Percentiles rank a stretch among this genome's conserved stretches.
Conservation (phyloP, 2,797 vertebrate genomes). For the Takifugu ocellatus region DNA sequence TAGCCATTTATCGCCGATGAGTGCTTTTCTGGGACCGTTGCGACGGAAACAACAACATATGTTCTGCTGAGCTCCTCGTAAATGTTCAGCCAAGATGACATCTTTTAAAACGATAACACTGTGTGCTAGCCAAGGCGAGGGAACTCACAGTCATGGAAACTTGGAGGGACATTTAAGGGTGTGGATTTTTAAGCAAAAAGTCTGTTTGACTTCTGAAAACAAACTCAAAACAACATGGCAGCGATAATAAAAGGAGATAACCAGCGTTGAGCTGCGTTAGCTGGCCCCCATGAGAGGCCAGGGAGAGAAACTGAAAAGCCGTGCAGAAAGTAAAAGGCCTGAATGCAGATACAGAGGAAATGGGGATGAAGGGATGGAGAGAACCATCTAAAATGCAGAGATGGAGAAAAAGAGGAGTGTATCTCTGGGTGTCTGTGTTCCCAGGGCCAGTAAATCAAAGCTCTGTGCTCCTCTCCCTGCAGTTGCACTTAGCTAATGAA, state of each 20-base stretch:
- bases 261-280: constrained; percentile 22
- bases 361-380: constrained; percentile 27
- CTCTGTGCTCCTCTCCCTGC: constrained; percentile 52
- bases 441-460: constrained; percentile 63
- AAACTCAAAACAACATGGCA: neutral
- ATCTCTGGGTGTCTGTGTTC: constrained; percentile 23
- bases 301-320: constrained; percentile 27
- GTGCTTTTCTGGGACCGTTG: too few species aligned
- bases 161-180: neutral
- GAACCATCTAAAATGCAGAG: neutral
- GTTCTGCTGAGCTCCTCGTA: neutral
- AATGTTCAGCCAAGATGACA: neutral
- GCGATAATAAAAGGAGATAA: neutral
- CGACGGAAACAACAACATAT: neutral
- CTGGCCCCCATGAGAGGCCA: constrained; percentile 39
- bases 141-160: neutral
- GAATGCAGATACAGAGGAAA: constrained; percentile 23
- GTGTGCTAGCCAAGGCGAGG: neutral
- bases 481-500: constrained; percentile 77
- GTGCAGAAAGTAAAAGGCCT: constrained; percentile 17
- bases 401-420: constrained; percentile 18
- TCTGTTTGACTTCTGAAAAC: neutral
- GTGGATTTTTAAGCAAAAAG: neutral
- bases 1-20: too few species aligned
- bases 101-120: neutral